Base-by-base conservation (phyloP, 2,113 vertebrate species). In the Lampris megalopsis region DNA sequence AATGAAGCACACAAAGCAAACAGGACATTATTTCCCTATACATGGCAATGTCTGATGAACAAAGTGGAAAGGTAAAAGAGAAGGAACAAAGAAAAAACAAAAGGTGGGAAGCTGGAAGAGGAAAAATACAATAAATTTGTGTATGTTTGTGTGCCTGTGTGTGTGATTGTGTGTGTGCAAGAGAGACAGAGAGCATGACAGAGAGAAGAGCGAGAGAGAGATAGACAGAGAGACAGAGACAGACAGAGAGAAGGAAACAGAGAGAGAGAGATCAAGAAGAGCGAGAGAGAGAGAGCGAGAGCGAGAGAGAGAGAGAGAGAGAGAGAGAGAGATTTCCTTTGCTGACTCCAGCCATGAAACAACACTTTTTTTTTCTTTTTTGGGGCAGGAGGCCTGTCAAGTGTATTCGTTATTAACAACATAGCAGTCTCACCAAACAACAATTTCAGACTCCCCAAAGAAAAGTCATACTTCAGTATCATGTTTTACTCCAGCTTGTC, bases 331-430 rank as follows among this genome's bases (percentile, higher is more conserved):
- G 10, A 13, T 24, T 40, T 9, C 56, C 49, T 57, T 76, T 82
- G 72, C 50, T 10, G 11, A 24, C 24, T 77, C 58, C 65, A 73
- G 76, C 69, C 68, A 67, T 36, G 68, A 73, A 58, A 71, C 24
- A 0, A 41, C 35, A 66, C 6, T 6, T 9, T 45, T 45, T 45
- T 45, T 10, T 49, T 6, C 1, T 73, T 68, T 50, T 24, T 24
- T 24, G 24, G 24, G 24, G 24, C 24, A 24, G 24, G 24, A 24
- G 24, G 24, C 24, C 24, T 24, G 24, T 24, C 24, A 24, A 24
- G 24, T 24, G 24, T 24, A 24, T 24, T 24, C 24, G 24, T 24
- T 24, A 24, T 24, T 24, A 24, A 24, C 24, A 24, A 24, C 24
- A 24, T 24, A 24, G 24, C 24, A 24, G 24, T 24, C 24, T 24